These are phyloP conservation scores for Melanocharis versteri DNA, from an alignment of 2,113 vertebrate species.

Conservation along the genomic window DNA sequence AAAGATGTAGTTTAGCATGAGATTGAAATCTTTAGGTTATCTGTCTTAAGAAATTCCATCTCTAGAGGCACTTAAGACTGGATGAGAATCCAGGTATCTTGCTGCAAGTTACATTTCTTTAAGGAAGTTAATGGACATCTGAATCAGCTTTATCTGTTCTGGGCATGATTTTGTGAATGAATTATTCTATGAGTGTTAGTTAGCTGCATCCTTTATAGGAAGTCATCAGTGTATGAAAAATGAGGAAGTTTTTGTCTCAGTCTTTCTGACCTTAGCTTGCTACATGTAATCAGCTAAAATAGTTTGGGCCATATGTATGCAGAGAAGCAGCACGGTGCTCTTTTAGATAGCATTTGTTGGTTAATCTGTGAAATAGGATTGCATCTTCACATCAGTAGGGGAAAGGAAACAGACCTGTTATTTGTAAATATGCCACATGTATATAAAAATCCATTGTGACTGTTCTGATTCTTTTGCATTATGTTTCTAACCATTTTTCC, in stretches of 20 bases:
- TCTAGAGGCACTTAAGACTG: background rate
- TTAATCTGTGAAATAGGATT: background rate
- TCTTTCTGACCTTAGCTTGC: background rate
- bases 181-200: background rate
- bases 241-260: background rate
- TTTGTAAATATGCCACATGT: background rate
- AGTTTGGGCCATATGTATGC: background rate
- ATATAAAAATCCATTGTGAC: background rate
- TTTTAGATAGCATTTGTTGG: background rate
- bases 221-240: background rate
- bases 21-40: background rate
- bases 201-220: background rate
- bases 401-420: background rate
- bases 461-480: background rate
- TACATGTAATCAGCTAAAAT: background rate
- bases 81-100: background rate
- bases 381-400: background rate
- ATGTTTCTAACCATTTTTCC: background rate
- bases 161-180: background rate
- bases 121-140: background rate
- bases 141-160: background rate
- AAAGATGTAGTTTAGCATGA: background rate
- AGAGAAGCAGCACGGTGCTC: background rate
- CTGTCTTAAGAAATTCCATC: background rate
- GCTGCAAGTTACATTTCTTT: background rate